Evolutionary conservation across 1,140 invertebrate genomes (phyloP).

Genomic region (Macrobrachium nipponense): DNA sequence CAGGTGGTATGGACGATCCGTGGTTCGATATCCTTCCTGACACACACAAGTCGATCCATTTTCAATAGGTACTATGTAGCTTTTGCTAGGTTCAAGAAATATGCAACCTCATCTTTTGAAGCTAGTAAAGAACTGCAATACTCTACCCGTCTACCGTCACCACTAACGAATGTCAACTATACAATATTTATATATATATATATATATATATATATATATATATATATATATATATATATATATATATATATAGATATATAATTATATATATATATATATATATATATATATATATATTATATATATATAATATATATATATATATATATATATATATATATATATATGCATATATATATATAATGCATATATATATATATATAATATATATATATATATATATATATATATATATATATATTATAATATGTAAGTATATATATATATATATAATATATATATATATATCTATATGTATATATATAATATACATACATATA

Average conservation of each 20-base stretch:
- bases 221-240: not conserved
- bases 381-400: constrained; percentile 1
- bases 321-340: not conserved
- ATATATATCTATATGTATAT: constrained; percentile 6
- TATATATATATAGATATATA: not conserved
- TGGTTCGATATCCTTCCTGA: too few species aligned
- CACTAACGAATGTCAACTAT: too few species aligned
- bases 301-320: not conserved
- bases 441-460: constrained; percentile 1
- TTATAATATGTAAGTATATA: constrained; percentile 9
- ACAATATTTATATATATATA: not conserved
- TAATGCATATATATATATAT: not conserved
- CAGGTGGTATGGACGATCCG: too few species aligned
- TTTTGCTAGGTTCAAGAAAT: too few species aligned
- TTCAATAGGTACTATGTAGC: too few species aligned
- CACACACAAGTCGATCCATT: too few species aligned
- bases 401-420: constrained; percentile 11
- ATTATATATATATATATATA: constrained; percentile 6
- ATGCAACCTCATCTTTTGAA: too few species aligned
- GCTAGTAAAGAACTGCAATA: too few species aligned
- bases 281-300: constrained; percentile 7
- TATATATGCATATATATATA: not conserved
- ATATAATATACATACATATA: not conserved
- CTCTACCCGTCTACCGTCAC: too few species aligned
- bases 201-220: constrained; percentile 11